Evolutionary conservation across 53 echinoderm and acorn worm genomes (phyloP).

Genomic region (Mesocentrotus franciscanus): DNA sequence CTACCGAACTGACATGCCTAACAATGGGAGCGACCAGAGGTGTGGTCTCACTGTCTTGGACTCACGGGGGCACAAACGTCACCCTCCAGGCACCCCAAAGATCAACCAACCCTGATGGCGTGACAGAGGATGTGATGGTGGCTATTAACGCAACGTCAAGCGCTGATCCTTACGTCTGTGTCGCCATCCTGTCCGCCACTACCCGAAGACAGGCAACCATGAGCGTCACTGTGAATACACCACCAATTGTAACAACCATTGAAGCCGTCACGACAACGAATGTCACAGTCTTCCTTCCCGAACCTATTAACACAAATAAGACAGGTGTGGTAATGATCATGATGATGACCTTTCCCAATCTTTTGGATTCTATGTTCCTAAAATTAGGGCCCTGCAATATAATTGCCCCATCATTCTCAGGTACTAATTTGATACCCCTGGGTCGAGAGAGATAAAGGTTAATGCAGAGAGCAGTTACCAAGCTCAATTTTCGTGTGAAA

Average conservation of each 20-base stretch:
- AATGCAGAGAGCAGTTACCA: too few species aligned
- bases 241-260: neutral
- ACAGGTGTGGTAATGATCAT: too few species aligned
- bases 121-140: neutral
- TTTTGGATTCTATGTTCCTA: too few species aligned
- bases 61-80: neutral
- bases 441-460: too few species aligned
- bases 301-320: neutral
- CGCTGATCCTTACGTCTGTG: neutral
- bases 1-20: neutral
- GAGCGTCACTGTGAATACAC: neutral
- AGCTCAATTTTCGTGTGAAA: too few species aligned
- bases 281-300: neutral
- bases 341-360: too few species aligned
- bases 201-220: neutral
- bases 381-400: too few species aligned
- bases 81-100: neutral
- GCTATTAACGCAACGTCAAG: neutral
- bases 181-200: neutral
- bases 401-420: too few species aligned
- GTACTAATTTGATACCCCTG: too few species aligned
- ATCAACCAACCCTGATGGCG: neutral
- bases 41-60: neutral
- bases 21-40: neutral
- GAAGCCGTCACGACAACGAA: neutral